Base-by-base conservation (phyloP, 2,888 invertebrate species). In the Machimus atricapillus region DNA sequence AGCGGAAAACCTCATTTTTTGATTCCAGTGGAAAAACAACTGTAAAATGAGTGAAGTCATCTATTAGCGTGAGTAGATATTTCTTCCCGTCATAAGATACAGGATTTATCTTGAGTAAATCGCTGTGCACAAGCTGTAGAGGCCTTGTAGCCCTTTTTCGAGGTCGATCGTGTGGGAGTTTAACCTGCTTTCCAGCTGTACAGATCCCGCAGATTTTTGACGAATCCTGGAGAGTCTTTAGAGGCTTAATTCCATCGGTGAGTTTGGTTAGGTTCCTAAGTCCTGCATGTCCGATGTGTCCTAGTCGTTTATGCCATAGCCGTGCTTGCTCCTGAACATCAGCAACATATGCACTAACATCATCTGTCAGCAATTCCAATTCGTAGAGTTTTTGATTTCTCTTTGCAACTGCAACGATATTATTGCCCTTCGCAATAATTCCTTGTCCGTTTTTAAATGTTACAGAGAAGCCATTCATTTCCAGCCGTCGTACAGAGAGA, bases 41-140 rank as follows among this genome's bases (percentile, higher is more conserved):
- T 34, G 88, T 88, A 66, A 89, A 89, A 76, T 90, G 90, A 0
- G 90, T 90, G 85, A 87, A 90, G 74, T 90, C 91, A 74, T 91
- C 91, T 14, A 90, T 89, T 46, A 89, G 89, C 34, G 88, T 88
- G 4, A 88, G 14, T n/a, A 77, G 5, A 27, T 77, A 77, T 9
- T 27, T 40, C n/a, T 34, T 40, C 4, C 16, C 16, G 16, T 77
- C 37, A n/a, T 40, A 40, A 16, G 77, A 77, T 37, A 7, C n/a
- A 23, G 77, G 77, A 19, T 14, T 77, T 40, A 77, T 40, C 40
- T 66, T 66, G 16, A 66, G 83, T 2, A 90, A 37, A 86, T 90
- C 90, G 79, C 89, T 90, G 34, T 90, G 90, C 14, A 90, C 76
- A 16, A 90, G 81, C 73, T 89, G 76, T 1, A 89, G 73, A 5